Conservation (phyloP, 2,797 vertebrate genomes). For the Rachycentron canadum region DNA sequence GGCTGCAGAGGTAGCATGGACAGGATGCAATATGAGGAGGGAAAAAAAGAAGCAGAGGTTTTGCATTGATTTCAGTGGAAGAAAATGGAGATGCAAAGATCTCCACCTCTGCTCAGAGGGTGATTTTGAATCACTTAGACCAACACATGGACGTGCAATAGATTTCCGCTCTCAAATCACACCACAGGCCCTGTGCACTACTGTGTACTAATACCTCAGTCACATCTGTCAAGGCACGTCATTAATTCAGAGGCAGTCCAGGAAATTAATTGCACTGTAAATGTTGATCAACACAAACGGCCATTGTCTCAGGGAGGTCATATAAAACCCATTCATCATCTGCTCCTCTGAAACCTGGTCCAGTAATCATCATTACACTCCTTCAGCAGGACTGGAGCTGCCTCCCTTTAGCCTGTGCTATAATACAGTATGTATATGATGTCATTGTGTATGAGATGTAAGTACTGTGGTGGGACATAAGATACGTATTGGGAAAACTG, state of each 20-base stretch:
- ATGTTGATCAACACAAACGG: conserved; percentile 65
- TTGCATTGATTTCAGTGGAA: conserved; percentile 7
- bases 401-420: conserved; percentile 1
- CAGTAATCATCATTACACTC: conserved; percentile 27
- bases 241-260: conserved; percentile 53
- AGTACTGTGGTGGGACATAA: not conserved
- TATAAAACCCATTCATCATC: conserved; percentile 45
- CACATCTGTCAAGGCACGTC: conserved; percentile 40
- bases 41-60: not conserved
- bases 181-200: conserved; percentile 12
- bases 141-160: conserved; percentile 2
- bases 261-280: conserved; percentile 64
- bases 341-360: conserved; percentile 19
- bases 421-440: conserved; percentile 10
- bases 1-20: conserved; percentile 19
- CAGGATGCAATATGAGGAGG: not conserved
- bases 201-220: conserved; percentile 25
- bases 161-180: conserved; percentile 26
- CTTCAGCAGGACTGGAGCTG: conserved; percentile 1
- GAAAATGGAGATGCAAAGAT: conserved; percentile 23
- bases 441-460: not conserved
- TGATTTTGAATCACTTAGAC: conserved; percentile 14
- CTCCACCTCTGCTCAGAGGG: not conserved
- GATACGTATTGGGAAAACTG: not conserved
- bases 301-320: conserved; percentile 34